Evolutionary conservation across 2,888 invertebrate genomes (phyloP), one percentile per base, ranked within the genome.

Genomic region (Eristalis pertinax): DNA sequence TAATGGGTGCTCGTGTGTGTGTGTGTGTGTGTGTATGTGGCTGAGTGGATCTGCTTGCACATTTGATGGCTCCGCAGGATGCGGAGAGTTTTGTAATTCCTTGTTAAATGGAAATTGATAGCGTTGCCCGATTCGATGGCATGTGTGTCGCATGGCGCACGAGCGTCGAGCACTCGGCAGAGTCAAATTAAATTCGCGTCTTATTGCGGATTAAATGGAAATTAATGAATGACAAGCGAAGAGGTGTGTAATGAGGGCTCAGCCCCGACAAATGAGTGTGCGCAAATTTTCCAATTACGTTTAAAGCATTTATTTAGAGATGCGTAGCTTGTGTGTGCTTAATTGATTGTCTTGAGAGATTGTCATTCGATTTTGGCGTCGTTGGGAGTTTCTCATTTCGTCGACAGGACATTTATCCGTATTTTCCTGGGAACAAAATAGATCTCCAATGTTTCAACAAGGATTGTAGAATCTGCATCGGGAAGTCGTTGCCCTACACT

Each of bases 51-150:
- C 15, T 22, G n/a, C 50, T 50, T 68, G 80, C 67, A 80, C 68
- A 74, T 70, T 81, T 64, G 75, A 63, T 43, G 74, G 26, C 22
- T 32, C n/a, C 50, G n/a, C 24, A 74, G 74, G 43, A 56, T 74
- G 56, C 56, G 41, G 32, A 67, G 65, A 58, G 64, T 65, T 82
- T 60, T 65, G 69, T 82, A 75, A 82, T 75, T 82, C 70, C 32
- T 43, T 65, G 75, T 76, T 82, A 82, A 82, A 65, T 82, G 62
- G 70, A 82, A 76, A 82, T 82, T 82, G 81, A 82, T 82, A 76
- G 60, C 75, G 32, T 43, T 81, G 81, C 81, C 70, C 68, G 74
- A 73, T 62, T 79, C 5, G 22, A 19, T 50, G 50, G 38, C n/a
- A 29, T 32, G 41, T 50, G 50, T 50, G 50, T 8, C 19, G 32